Percentiles rank a stretch among this genome's conserved stretches.
Evolutionary conservation across 92 coral and sea anemone species (phyloP).

Genomic region (Epizoanthus rinbou): DNA sequence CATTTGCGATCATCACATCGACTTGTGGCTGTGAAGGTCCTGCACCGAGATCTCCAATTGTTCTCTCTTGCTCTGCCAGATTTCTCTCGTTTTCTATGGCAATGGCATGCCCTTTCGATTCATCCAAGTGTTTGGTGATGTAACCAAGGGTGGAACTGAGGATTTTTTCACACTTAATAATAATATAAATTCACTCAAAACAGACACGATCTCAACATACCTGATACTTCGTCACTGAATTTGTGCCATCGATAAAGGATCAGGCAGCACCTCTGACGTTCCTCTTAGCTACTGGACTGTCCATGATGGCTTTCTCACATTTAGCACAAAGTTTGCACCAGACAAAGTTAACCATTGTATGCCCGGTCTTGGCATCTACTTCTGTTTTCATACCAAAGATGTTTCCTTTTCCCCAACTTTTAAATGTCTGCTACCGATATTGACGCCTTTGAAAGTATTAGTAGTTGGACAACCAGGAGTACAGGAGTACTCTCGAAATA

Average conservation of each 20-base stretch:
- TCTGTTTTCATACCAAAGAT: conserved; percentile 11
- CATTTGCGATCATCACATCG: not conserved
- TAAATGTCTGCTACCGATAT: not conserved
- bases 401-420: conserved; percentile 19
- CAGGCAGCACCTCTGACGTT: not conserved
- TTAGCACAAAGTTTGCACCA: conserved; percentile 5
- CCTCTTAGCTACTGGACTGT: not conserved
- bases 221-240: not conserved
- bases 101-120: conserved; percentile 16
- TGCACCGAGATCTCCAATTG: not conserved
- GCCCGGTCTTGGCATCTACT: conserved; percentile 8
- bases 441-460: no score
- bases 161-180: not conserved
- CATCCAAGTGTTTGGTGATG: not conserved
- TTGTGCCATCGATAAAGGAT: not conserved
- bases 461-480: no score
- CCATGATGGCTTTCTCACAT: not conserved
- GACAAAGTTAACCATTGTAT: conserved; percentile 15
- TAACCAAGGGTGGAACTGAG: not conserved
- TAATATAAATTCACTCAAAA: no score
- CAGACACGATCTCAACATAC: not conserved
- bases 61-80: not conserved
- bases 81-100: conserved; percentile 3
- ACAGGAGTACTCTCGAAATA: no score
- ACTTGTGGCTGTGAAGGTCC: no score